Evolutionary conservation across 2,113 vertebrate species (phyloP), one percentile per base, ranked within the genome.

Genomic region (Caranx melampygus): DNA sequence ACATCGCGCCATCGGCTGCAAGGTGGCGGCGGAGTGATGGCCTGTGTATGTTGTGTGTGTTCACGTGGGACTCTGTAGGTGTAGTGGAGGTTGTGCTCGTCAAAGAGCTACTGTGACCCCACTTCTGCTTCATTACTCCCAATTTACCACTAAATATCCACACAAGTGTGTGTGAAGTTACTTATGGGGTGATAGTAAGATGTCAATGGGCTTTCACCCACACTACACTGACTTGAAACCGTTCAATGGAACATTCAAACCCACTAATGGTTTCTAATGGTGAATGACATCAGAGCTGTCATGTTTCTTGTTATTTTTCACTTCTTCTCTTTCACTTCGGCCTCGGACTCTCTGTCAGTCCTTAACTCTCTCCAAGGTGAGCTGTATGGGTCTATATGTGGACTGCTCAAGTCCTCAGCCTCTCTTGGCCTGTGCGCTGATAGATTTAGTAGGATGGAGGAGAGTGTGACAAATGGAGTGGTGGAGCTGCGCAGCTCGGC

Each of bases 221-320:
- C 84, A 76, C 40, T 51, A 54, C 60, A 60, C 71, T 16, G 79
- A 81, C 71, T 61, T 59, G 57, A 82, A 77, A 67, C 84, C 79
- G 66, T 71, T 83, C 73, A 81, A 62, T 86, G 85, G 90, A 92
- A 90, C 89, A 86, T 74, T 91, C 68, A 81, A 88, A 92, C 88
- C 88, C 89, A 87, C 89, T 81, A 89, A 89, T 83, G 75, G 72
- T 59, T 59, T 87, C 16, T 69, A 86, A 88, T 82, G 85, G 82
- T 37, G 51, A 80, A 86, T 91, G 89, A 92, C 85, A 82, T 92
- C 90, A 93, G 51, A 79, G 75, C 66, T 82, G 88, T 86, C 84
- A 80, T 82, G 83, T 79, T 85, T 78, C 79, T 80, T 81, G 72
- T 89, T 86, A 80, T 87, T 87, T 89, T 75, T 88, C 75, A 54